Percentiles rank a stretch among this genome's conserved stretches.
phyloP scores from a whole-genome alignment of 2,888 invertebrate species.

The Epirrita christyi region DNA sequence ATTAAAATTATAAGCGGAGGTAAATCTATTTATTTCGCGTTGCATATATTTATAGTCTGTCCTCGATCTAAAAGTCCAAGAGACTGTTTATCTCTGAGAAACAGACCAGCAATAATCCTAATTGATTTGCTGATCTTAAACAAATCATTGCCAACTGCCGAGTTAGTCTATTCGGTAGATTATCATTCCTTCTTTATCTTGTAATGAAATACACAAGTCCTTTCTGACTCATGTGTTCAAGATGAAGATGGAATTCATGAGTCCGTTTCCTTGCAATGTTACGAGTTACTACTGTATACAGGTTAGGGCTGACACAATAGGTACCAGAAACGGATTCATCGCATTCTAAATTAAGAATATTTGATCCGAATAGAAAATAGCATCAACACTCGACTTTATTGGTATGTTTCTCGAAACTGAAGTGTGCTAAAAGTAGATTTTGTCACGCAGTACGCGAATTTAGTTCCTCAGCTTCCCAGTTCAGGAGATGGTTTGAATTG shows the following conservation, averaged over 20 bases:
- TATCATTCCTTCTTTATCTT: conserved; percentile 5
- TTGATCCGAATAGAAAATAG: conserved; percentile 27
- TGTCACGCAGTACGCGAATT: conserved; percentile 22
- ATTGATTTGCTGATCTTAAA: conserved; percentile 13
- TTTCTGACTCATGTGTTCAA: neutral
- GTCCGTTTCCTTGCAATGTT: conserved; percentile 16
- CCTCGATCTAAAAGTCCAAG: conserved; percentile 10
- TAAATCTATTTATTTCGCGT: conserved; percentile 19
- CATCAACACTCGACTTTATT: conserved; percentile 21
- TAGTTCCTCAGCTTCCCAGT: neutral
- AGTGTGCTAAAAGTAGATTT: conserved; percentile 25
- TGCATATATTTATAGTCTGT: conserved; percentile 30
- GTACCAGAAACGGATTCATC: conserved; percentile 1
- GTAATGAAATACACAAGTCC: conserved; percentile 6
- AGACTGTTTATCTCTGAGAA: conserved; percentile 25
- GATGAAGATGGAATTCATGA: conserved; percentile 4
- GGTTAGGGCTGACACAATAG: conserved; percentile 19
- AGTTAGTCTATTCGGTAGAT: neutral
- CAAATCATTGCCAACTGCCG: conserved; percentile 8
- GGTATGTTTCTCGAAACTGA: conserved; percentile 20
- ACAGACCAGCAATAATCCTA: conserved; percentile 11
- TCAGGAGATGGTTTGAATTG: neutral
- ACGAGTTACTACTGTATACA: conserved; percentile 11
- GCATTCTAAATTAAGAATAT: no score
- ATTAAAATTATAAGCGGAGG: no score